Conservation (phyloP, 2,113 vertebrate species). For the Emydocephalus ijimae region DNA sequence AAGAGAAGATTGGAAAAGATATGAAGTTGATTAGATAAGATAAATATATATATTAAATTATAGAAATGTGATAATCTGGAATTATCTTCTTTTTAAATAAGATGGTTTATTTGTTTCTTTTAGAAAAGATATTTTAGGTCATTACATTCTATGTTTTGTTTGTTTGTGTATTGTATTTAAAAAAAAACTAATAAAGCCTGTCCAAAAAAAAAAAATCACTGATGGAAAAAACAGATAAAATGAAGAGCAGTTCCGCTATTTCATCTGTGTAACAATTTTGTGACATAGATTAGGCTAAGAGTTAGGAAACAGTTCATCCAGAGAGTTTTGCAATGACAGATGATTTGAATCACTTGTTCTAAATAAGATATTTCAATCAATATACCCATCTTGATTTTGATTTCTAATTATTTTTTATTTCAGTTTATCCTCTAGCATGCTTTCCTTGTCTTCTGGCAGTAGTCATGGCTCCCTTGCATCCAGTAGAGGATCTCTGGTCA, state of each 20-base stretch:
- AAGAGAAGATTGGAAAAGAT: no score
- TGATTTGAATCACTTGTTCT: background rate
- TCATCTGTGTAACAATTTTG: background rate
- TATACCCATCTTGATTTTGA: background rate
- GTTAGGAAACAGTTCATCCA: background rate
- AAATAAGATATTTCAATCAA: background rate
- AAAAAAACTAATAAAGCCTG: no score
- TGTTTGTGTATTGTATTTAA: no score
- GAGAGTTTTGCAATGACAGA: background rate
- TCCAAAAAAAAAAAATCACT: background rate
- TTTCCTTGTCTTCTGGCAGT: slow-evolving; percentile 93
- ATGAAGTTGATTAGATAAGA: no score
- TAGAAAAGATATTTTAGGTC: no score
- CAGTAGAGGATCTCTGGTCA: slow-evolving; percentile 87
- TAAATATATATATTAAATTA: no score
- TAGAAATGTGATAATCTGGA: no score
- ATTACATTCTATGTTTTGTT: no score
- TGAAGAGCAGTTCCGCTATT: background rate
- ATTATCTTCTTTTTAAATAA: no score
- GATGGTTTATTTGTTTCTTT: no score
- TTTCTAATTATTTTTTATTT: slow-evolving; percentile 4
- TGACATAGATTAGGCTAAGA: background rate
- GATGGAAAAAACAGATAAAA: background rate
- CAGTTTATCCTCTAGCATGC: slow-evolving; percentile 91
- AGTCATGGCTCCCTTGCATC: slow-evolving; percentile 90